These are phyloP conservation scores for Tachina fera DNA, from an alignment of 2,888 invertebrate species.

Conservation along the genomic window DNA sequence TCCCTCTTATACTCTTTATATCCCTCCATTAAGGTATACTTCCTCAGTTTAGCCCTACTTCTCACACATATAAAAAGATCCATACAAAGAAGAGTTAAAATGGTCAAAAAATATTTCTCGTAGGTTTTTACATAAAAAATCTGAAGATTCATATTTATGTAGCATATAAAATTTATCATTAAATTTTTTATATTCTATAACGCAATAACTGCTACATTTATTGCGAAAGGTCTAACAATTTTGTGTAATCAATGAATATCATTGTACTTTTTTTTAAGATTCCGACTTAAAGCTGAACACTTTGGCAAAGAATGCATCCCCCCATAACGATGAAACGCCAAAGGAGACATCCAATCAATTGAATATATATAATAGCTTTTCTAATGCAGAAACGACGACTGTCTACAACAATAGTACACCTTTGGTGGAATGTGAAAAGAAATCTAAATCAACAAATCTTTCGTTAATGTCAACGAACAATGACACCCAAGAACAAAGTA, in stretches of 20 bases:
- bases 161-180: no score
- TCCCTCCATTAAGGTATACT: no score
- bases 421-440: constrained; percentile 48
- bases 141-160: no score
- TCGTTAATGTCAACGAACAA: constrained; percentile 38
- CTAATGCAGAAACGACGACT: constrained; percentile 44
- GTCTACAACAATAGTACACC: constrained; percentile 28
- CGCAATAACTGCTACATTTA: no score
- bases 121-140: no score
- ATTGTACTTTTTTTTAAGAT: constrained; percentile 26
- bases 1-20: no score
- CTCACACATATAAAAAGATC: no score
- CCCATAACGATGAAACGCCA: constrained; percentile 19
- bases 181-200: no score
- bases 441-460: constrained; percentile 49
- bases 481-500: constrained; percentile 53
- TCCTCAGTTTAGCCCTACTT: no score
- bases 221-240: no score
- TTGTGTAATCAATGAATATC: neutral
- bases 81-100: no score
- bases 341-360: constrained; percentile 59
- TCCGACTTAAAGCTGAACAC: constrained; percentile 38
- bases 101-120: no score
- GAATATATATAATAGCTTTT: constrained; percentile 53
- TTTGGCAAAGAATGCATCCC: constrained; percentile 52